phyloP scores from a whole-genome alignment of 2,113 vertebrate genomes.

The Nipponia nippon region DNA sequence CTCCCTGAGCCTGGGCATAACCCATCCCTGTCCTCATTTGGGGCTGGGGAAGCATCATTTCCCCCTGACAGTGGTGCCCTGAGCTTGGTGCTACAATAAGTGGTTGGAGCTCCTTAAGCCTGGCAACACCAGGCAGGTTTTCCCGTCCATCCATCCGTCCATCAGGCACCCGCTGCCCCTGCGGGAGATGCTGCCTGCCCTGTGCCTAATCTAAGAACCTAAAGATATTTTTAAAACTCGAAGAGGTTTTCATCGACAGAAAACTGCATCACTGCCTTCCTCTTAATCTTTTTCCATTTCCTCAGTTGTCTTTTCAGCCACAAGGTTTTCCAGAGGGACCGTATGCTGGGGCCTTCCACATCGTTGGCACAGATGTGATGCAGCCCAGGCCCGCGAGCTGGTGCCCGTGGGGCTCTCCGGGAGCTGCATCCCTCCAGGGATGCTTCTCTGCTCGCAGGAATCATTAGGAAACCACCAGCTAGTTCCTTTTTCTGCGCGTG shows the following conservation, averaged over 20 bases:
- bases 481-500: background rate
- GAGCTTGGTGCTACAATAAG: rapidly evolving
- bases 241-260: background rate
- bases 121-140: background rate
- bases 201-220: background rate
- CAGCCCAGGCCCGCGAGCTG: background rate
- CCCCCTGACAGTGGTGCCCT: rapidly evolving
- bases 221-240: background rate
- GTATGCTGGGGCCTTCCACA: background rate
- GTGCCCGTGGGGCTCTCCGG: background rate
- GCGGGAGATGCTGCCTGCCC: rapidly evolving
- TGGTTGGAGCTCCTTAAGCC: background rate
- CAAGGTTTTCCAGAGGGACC: background rate
- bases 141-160: rapidly evolving
- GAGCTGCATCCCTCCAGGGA: background rate
- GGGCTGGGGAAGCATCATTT: background rate
- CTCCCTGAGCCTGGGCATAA: background rate
- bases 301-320: background rate
- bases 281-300: background rate
- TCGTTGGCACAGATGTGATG: background rate
- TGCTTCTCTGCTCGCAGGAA: background rate
- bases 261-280: background rate
- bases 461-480: background rate
- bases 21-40: background rate
- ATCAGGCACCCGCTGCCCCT: rapidly evolving